These are phyloP conservation scores for Trachelipus rathkii DNA, from an alignment of 1,140 invertebrate genomes.

Conservation along the genomic window DNA sequence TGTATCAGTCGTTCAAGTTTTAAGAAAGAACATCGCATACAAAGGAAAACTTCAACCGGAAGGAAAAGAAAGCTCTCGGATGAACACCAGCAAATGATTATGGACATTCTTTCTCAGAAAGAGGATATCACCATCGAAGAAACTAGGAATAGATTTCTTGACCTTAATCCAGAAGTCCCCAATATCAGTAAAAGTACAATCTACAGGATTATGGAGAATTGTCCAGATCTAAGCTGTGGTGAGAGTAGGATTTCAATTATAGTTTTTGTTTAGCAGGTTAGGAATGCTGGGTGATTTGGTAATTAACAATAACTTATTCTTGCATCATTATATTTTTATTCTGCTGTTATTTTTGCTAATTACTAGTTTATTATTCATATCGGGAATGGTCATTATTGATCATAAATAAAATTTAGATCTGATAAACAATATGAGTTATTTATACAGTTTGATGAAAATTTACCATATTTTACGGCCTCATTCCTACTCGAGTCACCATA, in stretches of 20 bases:
- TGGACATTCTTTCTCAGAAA: constrained; percentile 44
- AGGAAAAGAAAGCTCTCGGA: constrained; percentile 44
- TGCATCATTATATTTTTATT: no score
- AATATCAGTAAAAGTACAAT: constrained; percentile 46
- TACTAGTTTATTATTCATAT: no score
- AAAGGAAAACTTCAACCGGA: constrained; percentile 43
- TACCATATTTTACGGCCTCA: no score
- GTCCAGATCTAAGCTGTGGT: constrained; percentile 44
- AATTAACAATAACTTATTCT: neutral
- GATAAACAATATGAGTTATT: no score
- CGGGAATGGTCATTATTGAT: no score
- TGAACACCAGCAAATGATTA: constrained; percentile 44
- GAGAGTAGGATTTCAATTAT: constrained; percentile 31
- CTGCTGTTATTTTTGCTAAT: no score
- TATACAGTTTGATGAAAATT: no score
- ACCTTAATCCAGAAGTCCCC: constrained; percentile 42
- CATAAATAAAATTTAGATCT: no score
- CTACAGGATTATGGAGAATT: constrained; percentile 45
- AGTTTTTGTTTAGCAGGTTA: no score
- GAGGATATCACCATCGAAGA: constrained; percentile 46
- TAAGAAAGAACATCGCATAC: constrained; percentile 43
- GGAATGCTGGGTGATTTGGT: neutral
- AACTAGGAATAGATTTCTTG: constrained; percentile 42
- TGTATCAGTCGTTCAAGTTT: constrained; percentile 46
- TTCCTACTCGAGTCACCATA: no score